Evolutionary conservation across 2,113 vertebrate genomes (phyloP).

Genomic region (Ochotona princeps): DNA sequence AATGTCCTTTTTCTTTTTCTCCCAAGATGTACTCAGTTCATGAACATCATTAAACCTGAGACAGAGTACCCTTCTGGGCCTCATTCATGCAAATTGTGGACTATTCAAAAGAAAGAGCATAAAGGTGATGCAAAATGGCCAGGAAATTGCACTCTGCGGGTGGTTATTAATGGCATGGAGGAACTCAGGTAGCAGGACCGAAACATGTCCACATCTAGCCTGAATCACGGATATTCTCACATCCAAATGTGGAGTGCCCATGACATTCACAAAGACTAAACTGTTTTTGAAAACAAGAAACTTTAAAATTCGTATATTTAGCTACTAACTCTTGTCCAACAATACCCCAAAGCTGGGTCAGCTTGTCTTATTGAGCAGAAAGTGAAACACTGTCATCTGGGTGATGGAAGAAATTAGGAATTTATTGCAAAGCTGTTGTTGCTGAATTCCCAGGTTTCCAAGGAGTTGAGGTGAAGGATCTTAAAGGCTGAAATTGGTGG

Average conservation of each 20-base stretch:
- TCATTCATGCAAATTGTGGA: conserved; percentile 40
- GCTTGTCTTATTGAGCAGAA: no score
- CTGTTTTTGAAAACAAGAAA: conserved; percentile 21
- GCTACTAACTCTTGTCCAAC: not conserved
- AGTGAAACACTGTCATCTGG: no score
- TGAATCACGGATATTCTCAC: conserved; percentile 28
- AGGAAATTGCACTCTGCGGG: conserved; percentile 21
- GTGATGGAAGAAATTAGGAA: no score
- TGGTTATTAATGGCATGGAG: conserved; percentile 9
- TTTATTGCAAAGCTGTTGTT: no score
- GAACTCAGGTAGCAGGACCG: not conserved
- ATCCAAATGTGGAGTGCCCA: not conserved
- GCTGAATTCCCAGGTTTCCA: no score
- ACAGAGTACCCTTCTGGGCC: conserved; percentile 30
- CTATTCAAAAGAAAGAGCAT: conserved; percentile 49
- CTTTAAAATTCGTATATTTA: not conserved
- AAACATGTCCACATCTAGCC: not conserved
- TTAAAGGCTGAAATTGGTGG: no score
- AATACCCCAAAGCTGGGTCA: no score
- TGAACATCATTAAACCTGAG: conserved; percentile 57
- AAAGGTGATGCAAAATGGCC: conserved; percentile 6
- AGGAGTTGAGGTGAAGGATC: no score
- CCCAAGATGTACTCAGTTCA: conserved; percentile 73
- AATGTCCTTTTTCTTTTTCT: conserved; percentile 64
- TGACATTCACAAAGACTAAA: not conserved